Conservation (phyloP, 2,888 invertebrate genomes). For the Calameuta pallipes region DNA sequence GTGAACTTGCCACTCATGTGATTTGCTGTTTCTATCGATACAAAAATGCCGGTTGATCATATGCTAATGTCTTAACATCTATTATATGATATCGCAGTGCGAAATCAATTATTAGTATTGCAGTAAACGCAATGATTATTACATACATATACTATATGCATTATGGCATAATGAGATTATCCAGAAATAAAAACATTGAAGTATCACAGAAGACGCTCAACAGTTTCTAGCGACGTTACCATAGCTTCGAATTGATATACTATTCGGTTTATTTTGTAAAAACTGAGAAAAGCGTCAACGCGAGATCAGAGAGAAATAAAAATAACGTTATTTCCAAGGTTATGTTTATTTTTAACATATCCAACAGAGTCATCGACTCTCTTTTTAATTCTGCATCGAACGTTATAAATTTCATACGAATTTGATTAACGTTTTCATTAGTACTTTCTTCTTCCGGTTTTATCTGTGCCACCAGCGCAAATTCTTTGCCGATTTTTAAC, state of each 20-base stretch:
- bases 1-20: neutral
- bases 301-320: constrained; percentile 19
- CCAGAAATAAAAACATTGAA: neutral
- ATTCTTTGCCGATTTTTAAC: neutral
- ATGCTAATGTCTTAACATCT: neutral
- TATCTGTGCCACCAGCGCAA: neutral
- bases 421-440: neutral
- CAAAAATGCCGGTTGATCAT: neutral
- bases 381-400: constrained; percentile 9
- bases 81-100: neutral
- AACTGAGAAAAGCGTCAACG: neutral
- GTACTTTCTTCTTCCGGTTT: neutral
- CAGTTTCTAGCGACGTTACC: neutral
- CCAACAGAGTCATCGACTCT: neutral
- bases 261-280: neutral
- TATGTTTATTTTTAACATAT: constrained; percentile 38
- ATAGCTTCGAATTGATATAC: neutral
- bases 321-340: constrained; percentile 39
- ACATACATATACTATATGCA: neutral
- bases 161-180: neutral
- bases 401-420: constrained; percentile 1
- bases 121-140: neutral
- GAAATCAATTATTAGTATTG: neutral
- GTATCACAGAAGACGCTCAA: neutral
- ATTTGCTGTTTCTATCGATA: neutral